Evolutionary conservation across 2,797 vertebrate genomes (phyloP).

Genomic region (Lepus townsendii): DNA sequence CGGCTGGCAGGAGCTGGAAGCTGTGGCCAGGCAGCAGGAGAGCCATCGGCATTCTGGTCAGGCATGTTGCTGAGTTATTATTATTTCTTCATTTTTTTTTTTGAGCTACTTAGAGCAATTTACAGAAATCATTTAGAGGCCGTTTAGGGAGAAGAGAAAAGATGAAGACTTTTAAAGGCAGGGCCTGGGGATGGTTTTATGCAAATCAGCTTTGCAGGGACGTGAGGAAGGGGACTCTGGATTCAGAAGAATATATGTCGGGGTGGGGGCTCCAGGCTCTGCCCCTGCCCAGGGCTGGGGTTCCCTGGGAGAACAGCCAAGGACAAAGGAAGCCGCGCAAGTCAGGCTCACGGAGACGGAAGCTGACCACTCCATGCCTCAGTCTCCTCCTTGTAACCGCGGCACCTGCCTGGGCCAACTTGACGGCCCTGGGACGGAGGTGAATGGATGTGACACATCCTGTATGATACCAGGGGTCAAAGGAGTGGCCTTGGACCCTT

Average conservation of each 20-base stretch:
- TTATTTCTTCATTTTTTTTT: conserved; percentile 64
- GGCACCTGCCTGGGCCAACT: neutral
- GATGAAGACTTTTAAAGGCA: conserved; percentile 82
- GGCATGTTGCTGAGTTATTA: conserved; percentile 78
- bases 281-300: neutral
- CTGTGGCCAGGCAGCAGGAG: neutral
- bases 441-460: neutral
- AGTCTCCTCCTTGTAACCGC: neutral
- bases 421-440: neutral
- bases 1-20: neutral
- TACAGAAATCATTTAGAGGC: conserved; percentile 87
- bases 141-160: conserved; percentile 79
- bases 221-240: neutral
- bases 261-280: neutral
- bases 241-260: neutral
- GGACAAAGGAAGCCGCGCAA: neutral
- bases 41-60: conserved; percentile 85
- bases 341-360: neutral
- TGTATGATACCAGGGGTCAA: neutral
- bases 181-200: conserved; percentile 65
- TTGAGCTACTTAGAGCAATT: conserved; percentile 88
- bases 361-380: neutral
- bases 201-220: conserved; percentile 67
- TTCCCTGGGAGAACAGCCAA: neutral
- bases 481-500: neutral